Conservation (phyloP, 2,888 invertebrate genomes). For the Keiferia lycopersicella region DNA sequence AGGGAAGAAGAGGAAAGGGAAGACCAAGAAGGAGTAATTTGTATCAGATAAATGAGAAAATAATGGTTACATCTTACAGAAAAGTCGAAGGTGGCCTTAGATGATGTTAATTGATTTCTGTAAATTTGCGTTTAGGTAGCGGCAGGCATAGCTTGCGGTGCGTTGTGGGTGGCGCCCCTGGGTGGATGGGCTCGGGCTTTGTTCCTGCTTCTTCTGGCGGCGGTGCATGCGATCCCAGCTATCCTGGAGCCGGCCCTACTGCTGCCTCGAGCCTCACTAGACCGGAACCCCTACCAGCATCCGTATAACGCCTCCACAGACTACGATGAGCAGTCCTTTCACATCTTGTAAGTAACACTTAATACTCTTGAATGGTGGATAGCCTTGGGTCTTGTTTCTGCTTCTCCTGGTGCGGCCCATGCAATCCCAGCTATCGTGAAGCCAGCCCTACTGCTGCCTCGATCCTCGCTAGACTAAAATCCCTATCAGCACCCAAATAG, state of each 20-base stretch:
- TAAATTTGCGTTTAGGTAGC: constrained; percentile 58
- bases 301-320: constrained; percentile 55
- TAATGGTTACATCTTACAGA: too few species aligned
- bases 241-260: constrained; percentile 54
- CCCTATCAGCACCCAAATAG: constrained; percentile 56
- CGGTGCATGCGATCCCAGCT: constrained; percentile 57
- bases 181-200: constrained; percentile 53
- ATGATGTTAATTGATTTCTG: too few species aligned
- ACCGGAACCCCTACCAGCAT: constrained; percentile 58
- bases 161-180: constrained; percentile 66
- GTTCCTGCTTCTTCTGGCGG: constrained; percentile 52
- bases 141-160: constrained; percentile 62
- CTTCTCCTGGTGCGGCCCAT: constrained; percentile 41
- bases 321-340: constrained; percentile 47
- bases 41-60: too few species aligned
- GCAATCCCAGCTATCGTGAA: constrained; percentile 54
- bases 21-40: too few species aligned
- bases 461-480: constrained; percentile 57
- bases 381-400: too few species aligned
- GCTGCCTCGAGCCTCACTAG: constrained; percentile 51
- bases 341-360: constrained; percentile 48
- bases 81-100: too few species aligned
- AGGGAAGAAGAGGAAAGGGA: too few species aligned
- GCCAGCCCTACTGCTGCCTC: constrained; percentile 54
- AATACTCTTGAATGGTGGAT: background rate